A percentile compares a stretch with the other conserved stretches of the same genome.
Conservation (phyloP, 1,140 invertebrate species). For the Pissodes strobi region DNA sequence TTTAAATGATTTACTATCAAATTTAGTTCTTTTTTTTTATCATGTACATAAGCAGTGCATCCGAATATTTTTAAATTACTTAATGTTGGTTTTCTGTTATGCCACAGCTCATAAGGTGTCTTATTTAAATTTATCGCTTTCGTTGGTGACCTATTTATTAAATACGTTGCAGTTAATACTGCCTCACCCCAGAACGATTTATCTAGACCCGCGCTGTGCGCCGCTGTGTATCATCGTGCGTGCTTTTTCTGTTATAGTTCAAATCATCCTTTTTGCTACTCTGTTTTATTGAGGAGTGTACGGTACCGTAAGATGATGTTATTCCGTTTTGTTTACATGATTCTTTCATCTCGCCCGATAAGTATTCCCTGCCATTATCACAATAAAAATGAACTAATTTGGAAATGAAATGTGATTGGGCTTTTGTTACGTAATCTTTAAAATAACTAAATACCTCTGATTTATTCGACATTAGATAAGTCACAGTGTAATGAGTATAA, state of each 20-base stretch:
- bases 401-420: background rate
- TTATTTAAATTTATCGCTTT: constrained; percentile 49
- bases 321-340: constrained; percentile 57
- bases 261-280: constrained; percentile 57
- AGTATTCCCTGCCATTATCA: no score
- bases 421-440: constrained; percentile 40
- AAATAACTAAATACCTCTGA: constrained; percentile 51
- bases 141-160: no score
- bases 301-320: constrained; percentile 54
- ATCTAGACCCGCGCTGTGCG: constrained; percentile 43
- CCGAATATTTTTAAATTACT: constrained; percentile 59
- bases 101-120: constrained; percentile 59
- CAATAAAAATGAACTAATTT: constrained; percentile 9
- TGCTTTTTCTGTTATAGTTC: constrained; percentile 56
- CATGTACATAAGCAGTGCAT: constrained; percentile 55
- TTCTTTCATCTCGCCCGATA: constrained; percentile 52
- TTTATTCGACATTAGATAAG: constrained; percentile 51
- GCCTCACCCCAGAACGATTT: constrained; percentile 55
- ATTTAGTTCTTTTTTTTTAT: constrained; percentile 55
- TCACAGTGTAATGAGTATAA: constrained; percentile 49
- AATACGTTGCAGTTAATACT: constrained; percentile 50
- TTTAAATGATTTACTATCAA: constrained; percentile 53
- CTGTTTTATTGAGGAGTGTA: constrained; percentile 60
- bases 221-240: constrained; percentile 52
- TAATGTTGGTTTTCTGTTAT: constrained; percentile 55